A percentile compares a stretch with the other conserved stretches of the same genome.
These are phyloP conservation scores for Eumacrocentrus americanus DNA, from an alignment of 2,888 invertebrate genomes.

Conservation along the genomic window DNA sequence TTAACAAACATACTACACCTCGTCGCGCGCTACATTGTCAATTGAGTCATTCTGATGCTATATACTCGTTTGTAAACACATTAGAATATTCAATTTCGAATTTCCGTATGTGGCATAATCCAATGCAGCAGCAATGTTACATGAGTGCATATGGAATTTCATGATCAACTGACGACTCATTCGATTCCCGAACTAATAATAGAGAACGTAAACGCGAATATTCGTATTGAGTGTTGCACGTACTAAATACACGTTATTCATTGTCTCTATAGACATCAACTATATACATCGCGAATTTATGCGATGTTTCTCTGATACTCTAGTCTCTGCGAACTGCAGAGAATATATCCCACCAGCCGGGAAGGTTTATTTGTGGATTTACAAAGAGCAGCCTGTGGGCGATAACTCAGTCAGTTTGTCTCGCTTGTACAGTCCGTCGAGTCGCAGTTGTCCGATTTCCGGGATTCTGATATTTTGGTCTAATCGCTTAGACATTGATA, in stretches of 20 bases:
- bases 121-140: neutral
- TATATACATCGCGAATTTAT: conserved; percentile 25
- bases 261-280: conserved; percentile 17
- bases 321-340: neutral
- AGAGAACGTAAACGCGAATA: neutral
- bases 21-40: too few relatives aligned
- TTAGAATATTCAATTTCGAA: neutral
- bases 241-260: neutral
- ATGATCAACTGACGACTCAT: neutral
- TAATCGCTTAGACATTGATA: conserved; percentile 24
- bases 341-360: conserved; percentile 24
- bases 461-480: conserved; percentile 38
- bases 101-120: neutral
- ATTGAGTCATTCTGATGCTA: conserved; percentile 3
- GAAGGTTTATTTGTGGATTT: conserved; percentile 40
- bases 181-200: neutral
- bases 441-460: conserved; percentile 33
- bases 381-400: conserved; percentile 38
- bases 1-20: too few relatives aligned
- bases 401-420: conserved; percentile 39
- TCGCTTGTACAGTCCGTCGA: conserved; percentile 32
- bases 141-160: neutral
- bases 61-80: neutral
- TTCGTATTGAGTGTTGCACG: neutral
- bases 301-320: neutral